A percentile compares a stretch with the other conserved stretches of the same genome.
These are phyloP conservation scores for Cephus rjabovi DNA, from an alignment of 2,888 invertebrate genomes.

Conservation along the genomic window DNA sequence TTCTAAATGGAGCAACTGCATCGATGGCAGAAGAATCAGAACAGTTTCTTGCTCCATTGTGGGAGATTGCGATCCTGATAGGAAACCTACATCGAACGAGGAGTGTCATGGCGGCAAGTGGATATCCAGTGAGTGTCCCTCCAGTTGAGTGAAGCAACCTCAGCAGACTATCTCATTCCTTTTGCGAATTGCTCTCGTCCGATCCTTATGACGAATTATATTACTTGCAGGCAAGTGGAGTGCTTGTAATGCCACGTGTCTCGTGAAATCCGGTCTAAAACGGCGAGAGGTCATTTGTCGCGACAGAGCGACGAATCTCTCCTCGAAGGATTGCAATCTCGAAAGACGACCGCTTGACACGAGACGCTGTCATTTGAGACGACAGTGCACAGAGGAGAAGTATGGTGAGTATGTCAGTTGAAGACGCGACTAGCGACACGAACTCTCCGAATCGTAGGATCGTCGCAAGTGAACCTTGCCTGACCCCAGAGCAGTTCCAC, in stretches of 20 bases:
- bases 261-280: slow-evolving; percentile 48
- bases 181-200: too few relatives aligned
- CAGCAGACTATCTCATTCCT: too few relatives aligned
- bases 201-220: too few relatives aligned
- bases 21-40: slow-evolving; percentile 46
- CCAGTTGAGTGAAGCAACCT: too few relatives aligned
- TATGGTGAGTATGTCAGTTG: slow-evolving; percentile 33
- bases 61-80: slow-evolving; percentile 50
- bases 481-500: too few relatives aligned
- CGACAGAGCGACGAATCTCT: slow-evolving; percentile 49
- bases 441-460: too few relatives aligned
- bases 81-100: slow-evolving; percentile 46
- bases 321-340: slow-evolving; percentile 51
- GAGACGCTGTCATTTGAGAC: slow-evolving; percentile 54
- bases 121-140: slow-evolving; percentile 46
- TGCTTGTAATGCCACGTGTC: slow-evolving; percentile 56
- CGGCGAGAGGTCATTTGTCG: slow-evolving; percentile 52
- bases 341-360: slow-evolving; percentile 51
- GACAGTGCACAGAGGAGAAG: slow-evolving; percentile 52
- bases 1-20: slow-evolving; percentile 56
- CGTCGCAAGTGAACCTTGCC: too few relatives aligned
- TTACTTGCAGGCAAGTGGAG: slow-evolving; percentile 51
- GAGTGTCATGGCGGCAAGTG: slow-evolving; percentile 55
- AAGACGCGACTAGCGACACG: too few relatives aligned
- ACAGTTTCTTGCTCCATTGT: slow-evolving; percentile 52